Conservation (phyloP, 2,113 vertebrate species). For the Tragelaphus buxtoni region DNA sequence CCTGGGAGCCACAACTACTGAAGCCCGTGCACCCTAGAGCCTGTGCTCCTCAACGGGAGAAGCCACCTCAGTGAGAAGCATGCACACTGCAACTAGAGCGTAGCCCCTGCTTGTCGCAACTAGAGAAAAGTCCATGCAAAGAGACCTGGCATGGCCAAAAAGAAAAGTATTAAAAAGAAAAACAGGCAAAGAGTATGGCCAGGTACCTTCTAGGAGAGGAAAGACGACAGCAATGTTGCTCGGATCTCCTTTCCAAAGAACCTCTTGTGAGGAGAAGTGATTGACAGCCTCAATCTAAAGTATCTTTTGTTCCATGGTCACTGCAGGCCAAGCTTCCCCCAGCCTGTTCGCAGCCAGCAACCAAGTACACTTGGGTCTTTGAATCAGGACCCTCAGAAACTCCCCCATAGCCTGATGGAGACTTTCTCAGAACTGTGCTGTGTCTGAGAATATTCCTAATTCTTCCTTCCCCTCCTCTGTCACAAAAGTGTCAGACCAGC, state of each 20-base stretch:
- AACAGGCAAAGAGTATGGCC: background rate
- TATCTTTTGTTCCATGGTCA: background rate
- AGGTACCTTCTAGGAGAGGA: background rate
- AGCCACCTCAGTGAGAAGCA: background rate
- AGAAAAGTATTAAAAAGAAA: background rate
- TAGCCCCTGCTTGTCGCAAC: background rate
- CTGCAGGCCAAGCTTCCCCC: background rate
- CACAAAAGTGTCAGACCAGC: background rate
- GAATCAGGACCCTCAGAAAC: background rate
- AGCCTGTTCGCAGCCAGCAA: background rate
- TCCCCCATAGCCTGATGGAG: background rate
- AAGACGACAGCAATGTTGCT: background rate
- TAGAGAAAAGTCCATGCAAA: background rate
- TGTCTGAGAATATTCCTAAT: background rate
- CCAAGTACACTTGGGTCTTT: background rate
- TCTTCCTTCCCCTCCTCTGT: background rate
- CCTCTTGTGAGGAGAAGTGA: background rate
- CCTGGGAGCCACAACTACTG: background rate
- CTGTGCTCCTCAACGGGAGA: background rate
- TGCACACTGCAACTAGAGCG: background rate
- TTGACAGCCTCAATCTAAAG: background rate
- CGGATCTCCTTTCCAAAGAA: background rate
- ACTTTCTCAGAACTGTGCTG: background rate
- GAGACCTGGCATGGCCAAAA: background rate
- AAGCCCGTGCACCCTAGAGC: background rate